Evolutionary conservation across 2,113 vertebrate genomes (phyloP).

Genomic region (Aramus guarauna): DNA sequence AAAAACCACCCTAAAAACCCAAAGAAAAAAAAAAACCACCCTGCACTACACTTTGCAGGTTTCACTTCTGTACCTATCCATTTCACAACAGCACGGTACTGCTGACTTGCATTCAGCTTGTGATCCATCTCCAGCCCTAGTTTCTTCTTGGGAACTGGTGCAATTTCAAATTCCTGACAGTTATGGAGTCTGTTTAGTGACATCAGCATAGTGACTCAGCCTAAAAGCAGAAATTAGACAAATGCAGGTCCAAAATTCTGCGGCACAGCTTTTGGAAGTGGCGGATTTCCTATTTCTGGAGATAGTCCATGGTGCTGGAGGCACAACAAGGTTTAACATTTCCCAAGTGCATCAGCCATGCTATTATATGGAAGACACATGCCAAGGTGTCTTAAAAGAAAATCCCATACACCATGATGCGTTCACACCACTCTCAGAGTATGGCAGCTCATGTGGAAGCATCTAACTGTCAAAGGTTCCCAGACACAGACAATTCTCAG

Average conservation of each 20-base stretch:
- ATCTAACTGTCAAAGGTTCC: neutral
- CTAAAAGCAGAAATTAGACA: neutral
- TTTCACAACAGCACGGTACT: neutral
- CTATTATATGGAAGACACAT: neutral
- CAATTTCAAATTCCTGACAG: neutral
- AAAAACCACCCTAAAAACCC: neutral
- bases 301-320: neutral
- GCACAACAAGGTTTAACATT: neutral
- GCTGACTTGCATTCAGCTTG: neutral
- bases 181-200: neutral
- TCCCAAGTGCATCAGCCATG: neutral
- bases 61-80: neutral
- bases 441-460: neutral
- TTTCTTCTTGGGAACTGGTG: neutral
- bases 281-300: neutral
- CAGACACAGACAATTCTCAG: neutral
- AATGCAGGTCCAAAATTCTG: accelerated
- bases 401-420: accelerated
- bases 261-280: neutral
- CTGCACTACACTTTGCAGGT: neutral
- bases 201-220: neutral
- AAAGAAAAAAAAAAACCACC: neutral
- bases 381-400: neutral
- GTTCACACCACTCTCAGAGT: neutral
- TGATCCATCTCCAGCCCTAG: neutral